Evolutionary conservation across 2,797 vertebrate species (phyloP).

Genomic region (Coilia nasus): DNA sequence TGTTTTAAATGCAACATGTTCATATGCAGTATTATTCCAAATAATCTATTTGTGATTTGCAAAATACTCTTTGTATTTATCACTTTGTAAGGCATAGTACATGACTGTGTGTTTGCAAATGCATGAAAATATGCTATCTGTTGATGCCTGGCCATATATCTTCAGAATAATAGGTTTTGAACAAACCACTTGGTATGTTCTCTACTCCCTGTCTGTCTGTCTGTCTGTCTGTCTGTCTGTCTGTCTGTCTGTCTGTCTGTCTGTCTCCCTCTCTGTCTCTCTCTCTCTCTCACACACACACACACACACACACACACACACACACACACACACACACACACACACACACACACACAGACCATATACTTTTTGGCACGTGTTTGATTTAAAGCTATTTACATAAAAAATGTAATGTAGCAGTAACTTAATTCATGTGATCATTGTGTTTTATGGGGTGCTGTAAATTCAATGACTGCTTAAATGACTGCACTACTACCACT

Average conservation of each 20-base stretch:
- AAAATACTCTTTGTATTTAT: too few relatives aligned
- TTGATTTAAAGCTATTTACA: slow-evolving; percentile 21
- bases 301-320: slow-evolving; percentile 4
- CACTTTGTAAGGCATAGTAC: too few relatives aligned
- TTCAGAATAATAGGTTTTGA: neutral
- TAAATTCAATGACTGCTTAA: slow-evolving; percentile 20
- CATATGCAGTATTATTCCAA: neutral
- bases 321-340: neutral
- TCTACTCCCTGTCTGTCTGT: too few relatives aligned
- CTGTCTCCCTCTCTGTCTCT: neutral
- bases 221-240: too few relatives aligned
- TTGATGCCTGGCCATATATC: neutral
- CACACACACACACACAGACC: neutral
- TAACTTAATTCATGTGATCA: slow-evolving; percentile 25
- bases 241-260: neutral
- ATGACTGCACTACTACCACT: neutral
- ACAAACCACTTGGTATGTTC: neutral
- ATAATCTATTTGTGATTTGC: too few relatives aligned
- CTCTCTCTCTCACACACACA: neutral
- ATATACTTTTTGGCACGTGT: slow-evolving; percentile 5
- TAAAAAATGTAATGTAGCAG: slow-evolving; percentile 13
- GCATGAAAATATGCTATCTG: neutral
- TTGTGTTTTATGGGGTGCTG: slow-evolving; percentile 21
- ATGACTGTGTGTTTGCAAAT: too few relatives aligned
- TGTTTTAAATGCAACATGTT: neutral